Evolutionary conservation across 2,797 vertebrate genomes (phyloP), one percentile per base, ranked within the genome.

Genomic region (Falco cherrug): DNA sequence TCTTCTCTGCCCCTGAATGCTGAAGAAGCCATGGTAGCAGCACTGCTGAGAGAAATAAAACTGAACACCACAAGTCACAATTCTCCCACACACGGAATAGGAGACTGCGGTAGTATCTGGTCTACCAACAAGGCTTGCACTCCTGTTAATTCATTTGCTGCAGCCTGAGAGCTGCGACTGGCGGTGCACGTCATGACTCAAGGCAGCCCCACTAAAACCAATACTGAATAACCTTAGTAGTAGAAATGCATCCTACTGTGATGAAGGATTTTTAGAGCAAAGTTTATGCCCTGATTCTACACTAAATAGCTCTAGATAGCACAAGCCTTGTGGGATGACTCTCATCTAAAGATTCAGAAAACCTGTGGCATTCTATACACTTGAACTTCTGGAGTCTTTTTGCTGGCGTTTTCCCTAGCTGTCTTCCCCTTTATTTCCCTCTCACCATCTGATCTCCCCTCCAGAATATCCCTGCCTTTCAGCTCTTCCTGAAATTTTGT

Each of bases 1-100:
- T 41, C 45, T 17, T 68, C 59, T 50, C 26, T 43, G 22, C 18
- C 25, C n/a, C 21, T 74, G 22, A 9, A 9, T 35, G n/a, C 37
- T 86, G 56, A 65, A 78, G 76, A 45, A 65, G 26, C 31, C 39
- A 9, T 15, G 10, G 35, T 18, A 73, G 51, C 56, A 78, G 29
- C 29, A 37, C 47, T 53, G 28, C 35, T 9, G 13, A 33, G 26
- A 48, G 28, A 45, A 88, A 50, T 50, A 65, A 75, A 73, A 60
- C 17, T 54, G 37, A 73, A 39, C 14, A 35, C 51, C 17, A 12
- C 25, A 43, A 16, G 68, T 64, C 43, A 39, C 21, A 53, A 16
- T 41, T 53, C 63, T 80, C 12, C 19, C 26, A 26, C 2, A 7
- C 0, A 1, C 12, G 39, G 59, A 31, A 1, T 9, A 79, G 41